Base-by-base conservation (phyloP, 2,113 vertebrate genomes). In the Acinonyx jubatus region DNA sequence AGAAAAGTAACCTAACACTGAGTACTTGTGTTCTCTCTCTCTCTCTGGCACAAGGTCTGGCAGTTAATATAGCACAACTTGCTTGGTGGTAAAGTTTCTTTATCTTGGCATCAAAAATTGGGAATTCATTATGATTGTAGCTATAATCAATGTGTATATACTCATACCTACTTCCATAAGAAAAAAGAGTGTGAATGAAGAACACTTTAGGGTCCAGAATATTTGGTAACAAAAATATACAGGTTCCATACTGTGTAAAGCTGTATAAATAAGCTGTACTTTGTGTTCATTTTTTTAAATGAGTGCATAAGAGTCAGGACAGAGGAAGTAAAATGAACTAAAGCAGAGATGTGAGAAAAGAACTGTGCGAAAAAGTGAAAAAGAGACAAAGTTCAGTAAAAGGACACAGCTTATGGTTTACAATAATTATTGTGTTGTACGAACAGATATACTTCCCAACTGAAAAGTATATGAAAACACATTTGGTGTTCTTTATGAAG, bases 71-170 rank as follows among this genome's bases (percentile, higher is more conserved):
- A 74, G 7, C 19, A 52, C 1, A 52, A 63, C 0, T 23, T 78
- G 41, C 18, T 41, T 80, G 23, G 27, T 80, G 23, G 27, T 50
- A 69, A 69, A 29, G 7, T 87, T 95, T 94, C 93, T 92, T 95
- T 95, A 71, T 73, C 27, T 91, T 98, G 94, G 45, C 86, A 71
- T 85, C 5, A 68, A 61, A 94, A 41, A 10, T 41, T 81, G 25
- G 15, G 45, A 12, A 78, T 88, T 80, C 52, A 85, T 74, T 76
- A 61, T 76, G 29, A 83, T 27, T 88, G 1, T 91, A 50, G 21
- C 33, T 84, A 13, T 65, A 89, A 87, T 92, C 23, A 74, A 27
- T n/a, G 57, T 55, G 19, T 10, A 85, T 57, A 38, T 38, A 33
- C 5, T 73, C 55, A 81, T 5, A 87, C 7, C 2, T 57, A 16